Conservation (phyloP, 2,113 vertebrate genomes). For the Triplophysa dalaica region DNA sequence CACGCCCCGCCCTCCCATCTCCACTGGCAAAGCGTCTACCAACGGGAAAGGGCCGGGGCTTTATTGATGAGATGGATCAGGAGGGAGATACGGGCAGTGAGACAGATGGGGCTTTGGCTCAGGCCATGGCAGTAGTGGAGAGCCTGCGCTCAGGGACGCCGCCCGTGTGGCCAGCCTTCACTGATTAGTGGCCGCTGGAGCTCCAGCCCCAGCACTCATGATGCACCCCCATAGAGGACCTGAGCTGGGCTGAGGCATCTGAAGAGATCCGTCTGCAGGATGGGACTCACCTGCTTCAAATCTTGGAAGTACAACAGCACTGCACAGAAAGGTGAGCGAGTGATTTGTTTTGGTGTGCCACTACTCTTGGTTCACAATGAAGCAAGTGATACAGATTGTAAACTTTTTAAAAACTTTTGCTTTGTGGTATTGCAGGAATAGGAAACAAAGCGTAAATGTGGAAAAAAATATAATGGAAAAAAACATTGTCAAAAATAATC, state of each 20-base stretch:
- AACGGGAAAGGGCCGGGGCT: slow-evolving; percentile 57
- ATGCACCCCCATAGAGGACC: slow-evolving; percentile 46
- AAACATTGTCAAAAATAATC: too few relatives aligned
- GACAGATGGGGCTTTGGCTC: slow-evolving; percentile 35
- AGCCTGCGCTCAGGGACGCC: slow-evolving; percentile 34
- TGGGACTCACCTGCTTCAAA: slow-evolving; percentile 81
- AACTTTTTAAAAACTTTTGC: neutral
- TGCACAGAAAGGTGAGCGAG: slow-evolving; percentile 72
- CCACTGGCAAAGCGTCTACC: slow-evolving; percentile 43
- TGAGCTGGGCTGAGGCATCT: slow-evolving; percentile 34
- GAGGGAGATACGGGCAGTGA: slow-evolving; percentile 54
- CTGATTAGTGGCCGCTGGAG: neutral
- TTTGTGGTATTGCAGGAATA: neutral
- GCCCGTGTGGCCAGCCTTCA: slow-evolving; percentile 22
- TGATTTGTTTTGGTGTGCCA: neutral
- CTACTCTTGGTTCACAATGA: neutral
- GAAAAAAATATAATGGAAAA: neutral
- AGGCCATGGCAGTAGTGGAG: slow-evolving; percentile 47
- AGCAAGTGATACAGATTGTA: neutral
- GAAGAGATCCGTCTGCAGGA: slow-evolving; percentile 62
- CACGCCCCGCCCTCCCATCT: slow-evolving; percentile 36
- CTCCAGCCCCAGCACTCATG: neutral
- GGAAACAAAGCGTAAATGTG: neutral
- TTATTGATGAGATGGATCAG: slow-evolving; percentile 78
- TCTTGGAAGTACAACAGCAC: slow-evolving; percentile 75